These are phyloP conservation scores for Sparidentex hasta DNA, from an alignment of 2,797 vertebrate species.

Conservation along the genomic window DNA sequence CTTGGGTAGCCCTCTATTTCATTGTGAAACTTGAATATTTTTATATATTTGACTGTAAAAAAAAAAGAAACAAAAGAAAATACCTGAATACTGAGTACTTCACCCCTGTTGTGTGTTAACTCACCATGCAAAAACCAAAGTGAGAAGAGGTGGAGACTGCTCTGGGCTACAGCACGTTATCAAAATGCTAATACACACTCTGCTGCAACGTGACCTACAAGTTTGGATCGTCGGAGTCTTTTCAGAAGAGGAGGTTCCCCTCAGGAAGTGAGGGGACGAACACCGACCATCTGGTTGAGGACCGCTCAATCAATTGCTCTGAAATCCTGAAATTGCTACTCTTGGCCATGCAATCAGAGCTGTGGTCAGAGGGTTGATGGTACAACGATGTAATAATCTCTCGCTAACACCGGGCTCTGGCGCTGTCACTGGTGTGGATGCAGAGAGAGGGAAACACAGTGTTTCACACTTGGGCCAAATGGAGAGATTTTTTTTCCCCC, in stretches of 20 bases:
- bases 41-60: slow-evolving; percentile 35
- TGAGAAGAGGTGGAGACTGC: slow-evolving; percentile 67
- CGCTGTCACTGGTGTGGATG: slow-evolving; percentile 32
- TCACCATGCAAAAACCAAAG: slow-evolving; percentile 64
- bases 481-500: neutral
- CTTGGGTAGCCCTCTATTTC: slow-evolving; percentile 17
- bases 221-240: slow-evolving; percentile 55
- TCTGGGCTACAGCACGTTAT: slow-evolving; percentile 74
- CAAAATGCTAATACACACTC: slow-evolving; percentile 79
- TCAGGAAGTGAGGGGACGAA: slow-evolving; percentile 44
- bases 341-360: slow-evolving; percentile 76
- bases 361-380: slow-evolving; percentile 78
- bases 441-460: slow-evolving; percentile 17
- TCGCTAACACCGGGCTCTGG: slow-evolving; percentile 48
- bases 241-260: slow-evolving; percentile 43
- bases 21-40: slow-evolving; percentile 41
- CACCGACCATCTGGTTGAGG: slow-evolving; percentile 68
- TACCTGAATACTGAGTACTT: slow-evolving; percentile 17
- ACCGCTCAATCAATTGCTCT: slow-evolving; percentile 69
- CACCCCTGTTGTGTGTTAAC: slow-evolving; percentile 58
- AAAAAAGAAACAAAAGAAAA: neutral
- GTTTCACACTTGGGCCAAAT: slow-evolving; percentile 39
- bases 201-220: slow-evolving; percentile 57
- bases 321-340: slow-evolving; percentile 79
- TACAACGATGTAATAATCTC: slow-evolving; percentile 70